These are phyloP conservation scores for Microhierax caerulescens DNA, from an alignment of 2,797 vertebrate species.

Conservation along the genomic window DNA sequence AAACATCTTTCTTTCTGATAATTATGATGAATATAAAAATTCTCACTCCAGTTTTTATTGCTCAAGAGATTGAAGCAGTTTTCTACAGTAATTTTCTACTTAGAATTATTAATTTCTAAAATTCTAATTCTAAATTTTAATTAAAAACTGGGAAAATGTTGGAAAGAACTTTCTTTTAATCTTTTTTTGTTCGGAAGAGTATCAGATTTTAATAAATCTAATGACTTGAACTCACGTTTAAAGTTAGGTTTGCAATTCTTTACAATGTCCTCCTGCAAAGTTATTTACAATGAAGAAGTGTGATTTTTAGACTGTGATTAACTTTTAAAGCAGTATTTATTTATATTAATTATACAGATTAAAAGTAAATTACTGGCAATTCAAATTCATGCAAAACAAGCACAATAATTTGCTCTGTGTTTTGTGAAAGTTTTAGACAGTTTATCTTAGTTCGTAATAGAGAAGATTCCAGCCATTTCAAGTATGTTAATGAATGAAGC, in stretches of 20 bases:
- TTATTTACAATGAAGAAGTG: not conserved
- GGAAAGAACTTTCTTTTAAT: not conserved
- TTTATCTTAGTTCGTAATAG: not conserved
- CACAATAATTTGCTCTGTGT: not conserved
- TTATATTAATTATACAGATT: not conserved
- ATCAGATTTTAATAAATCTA: not conserved
- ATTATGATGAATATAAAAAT: not conserved
- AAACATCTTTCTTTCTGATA: not conserved
- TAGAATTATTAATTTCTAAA: not conserved
- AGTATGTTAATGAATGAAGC: not conserved
- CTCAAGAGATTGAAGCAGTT: not conserved
- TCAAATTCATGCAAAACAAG: not conserved
- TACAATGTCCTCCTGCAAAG: not conserved
- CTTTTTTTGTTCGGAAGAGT: not conserved
- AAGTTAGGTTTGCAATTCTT: not conserved
- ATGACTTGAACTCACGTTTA: not conserved
- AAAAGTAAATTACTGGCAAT: not conserved
- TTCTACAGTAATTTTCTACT: not conserved
- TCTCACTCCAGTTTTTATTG: not conserved
- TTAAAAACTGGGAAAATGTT: not conserved
- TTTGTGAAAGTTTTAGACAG: not conserved
- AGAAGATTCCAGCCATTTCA: not conserved
- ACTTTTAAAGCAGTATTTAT: not conserved
- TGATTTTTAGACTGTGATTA: not conserved
- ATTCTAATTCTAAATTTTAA: not conserved